A percentile compares a stretch with the other conserved stretches of the same genome.
Conservation (phyloP, 2,888 invertebrate species). For the Ectemnius lituratus region DNA sequence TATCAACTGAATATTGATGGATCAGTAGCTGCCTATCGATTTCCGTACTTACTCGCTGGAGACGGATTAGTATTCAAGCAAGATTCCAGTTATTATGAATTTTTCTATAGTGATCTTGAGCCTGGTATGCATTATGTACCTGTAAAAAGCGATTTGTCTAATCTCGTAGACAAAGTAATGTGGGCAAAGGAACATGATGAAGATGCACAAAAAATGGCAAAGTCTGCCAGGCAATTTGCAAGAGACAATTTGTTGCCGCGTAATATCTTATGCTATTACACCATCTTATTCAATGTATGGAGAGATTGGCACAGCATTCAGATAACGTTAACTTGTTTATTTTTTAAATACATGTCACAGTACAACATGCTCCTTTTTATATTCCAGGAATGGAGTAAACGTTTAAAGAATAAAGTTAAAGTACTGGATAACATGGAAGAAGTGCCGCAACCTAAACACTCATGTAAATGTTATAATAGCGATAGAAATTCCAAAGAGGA, state of each 20-base stretch:
- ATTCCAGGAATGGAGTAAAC: conserved; percentile 86
- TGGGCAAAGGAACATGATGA: conserved; percentile 89
- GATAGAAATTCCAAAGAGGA: conserved; percentile 42
- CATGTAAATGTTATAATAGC: conserved; percentile 73
- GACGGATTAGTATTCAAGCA: conserved; percentile 94
- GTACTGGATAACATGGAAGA: conserved; percentile 83
- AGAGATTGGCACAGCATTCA: conserved; percentile 12
- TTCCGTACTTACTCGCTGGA: conserved; percentile 94
- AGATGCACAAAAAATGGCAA: conserved; percentile 83
- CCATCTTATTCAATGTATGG: conserved; percentile 78
- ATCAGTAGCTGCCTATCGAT: conserved; percentile 96
- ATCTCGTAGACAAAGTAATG: conserved; percentile 87
- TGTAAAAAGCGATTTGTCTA: conserved; percentile 87
- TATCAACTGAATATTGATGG: conserved; percentile 97
- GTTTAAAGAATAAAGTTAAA: conserved; percentile 80
- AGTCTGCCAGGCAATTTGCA: conserved; percentile 85
- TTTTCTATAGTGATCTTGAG: conserved; percentile 89
- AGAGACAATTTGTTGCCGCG: conserved; percentile 89
- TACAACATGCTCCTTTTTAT: conserved; percentile 48
- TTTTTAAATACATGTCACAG: conserved; percentile 38
- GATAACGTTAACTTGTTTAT: conserved; percentile 39
- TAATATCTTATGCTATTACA: conserved; percentile 93
- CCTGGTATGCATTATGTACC: conserved; percentile 92
- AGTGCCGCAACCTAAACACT: conserved; percentile 79
- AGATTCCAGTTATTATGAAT: conserved; percentile 95